Evolutionary conservation across 2,888 invertebrate species (phyloP).

Genomic region (Apoderus coryli): DNA sequence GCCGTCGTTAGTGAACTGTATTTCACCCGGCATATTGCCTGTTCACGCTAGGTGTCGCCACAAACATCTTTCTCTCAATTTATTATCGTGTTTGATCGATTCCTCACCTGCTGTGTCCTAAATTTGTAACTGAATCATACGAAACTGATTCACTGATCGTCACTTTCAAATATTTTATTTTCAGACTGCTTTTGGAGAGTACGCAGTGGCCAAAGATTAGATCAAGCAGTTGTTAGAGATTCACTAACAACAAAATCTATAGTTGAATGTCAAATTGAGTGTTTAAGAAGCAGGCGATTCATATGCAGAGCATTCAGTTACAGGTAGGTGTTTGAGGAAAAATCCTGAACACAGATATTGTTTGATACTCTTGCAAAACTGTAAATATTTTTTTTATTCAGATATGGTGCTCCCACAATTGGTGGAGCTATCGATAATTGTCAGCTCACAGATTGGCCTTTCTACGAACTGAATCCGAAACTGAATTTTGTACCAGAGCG

Average conservation of each 20-base stretch:
- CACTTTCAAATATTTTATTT: slow-evolving; percentile 16
- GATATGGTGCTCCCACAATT: slow-evolving; percentile 50
- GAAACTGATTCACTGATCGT: no score
- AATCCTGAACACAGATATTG: no score
- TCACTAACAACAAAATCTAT: slow-evolving; percentile 52
- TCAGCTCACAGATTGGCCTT: slow-evolving; percentile 59
- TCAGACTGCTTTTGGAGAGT: slow-evolving; percentile 76
- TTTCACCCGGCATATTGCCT: no score
- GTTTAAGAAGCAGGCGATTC: slow-evolving; percentile 56
- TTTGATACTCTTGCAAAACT: slow-evolving; percentile 1
- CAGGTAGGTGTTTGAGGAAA: no score
- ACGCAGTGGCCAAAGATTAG: slow-evolving; percentile 55
- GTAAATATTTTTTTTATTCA: slow-evolving; percentile 23
- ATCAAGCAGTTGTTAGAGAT: slow-evolving; percentile 46
- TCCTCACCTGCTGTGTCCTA: no score
- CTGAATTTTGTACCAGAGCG: slow-evolving; percentile 43
- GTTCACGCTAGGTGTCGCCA: no score
- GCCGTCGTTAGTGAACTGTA: no score
- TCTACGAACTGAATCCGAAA: slow-evolving; percentile 46
- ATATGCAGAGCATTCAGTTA: slow-evolving; percentile 70
- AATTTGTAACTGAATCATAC: no score
- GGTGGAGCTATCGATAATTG: slow-evolving; percentile 61
- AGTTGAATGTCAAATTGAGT: slow-evolving; percentile 69
- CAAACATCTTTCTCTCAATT: no score
- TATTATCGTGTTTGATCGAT: no score